Evolutionary conservation across 2,888 invertebrate species (phyloP).

Genomic region (Aphodius granarius): DNA sequence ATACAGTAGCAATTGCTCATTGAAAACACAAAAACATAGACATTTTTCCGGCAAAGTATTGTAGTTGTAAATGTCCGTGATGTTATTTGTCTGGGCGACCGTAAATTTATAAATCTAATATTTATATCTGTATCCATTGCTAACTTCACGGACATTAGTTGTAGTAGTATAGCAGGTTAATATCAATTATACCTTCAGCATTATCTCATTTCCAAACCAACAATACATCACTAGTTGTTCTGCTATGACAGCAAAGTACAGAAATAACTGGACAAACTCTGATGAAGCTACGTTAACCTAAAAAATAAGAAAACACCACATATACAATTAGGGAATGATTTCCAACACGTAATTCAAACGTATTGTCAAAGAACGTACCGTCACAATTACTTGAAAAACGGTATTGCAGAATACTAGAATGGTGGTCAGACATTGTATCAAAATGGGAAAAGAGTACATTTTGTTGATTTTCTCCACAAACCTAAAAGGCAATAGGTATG

Average conservation of each 20-base stretch:
- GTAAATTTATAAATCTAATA: too few relatives aligned
- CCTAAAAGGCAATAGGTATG: background rate
- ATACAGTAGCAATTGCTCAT: too few relatives aligned
- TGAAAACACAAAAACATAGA: too few relatives aligned
- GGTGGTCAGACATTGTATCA: background rate
- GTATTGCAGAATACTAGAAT: background rate
- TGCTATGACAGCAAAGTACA: background rate
- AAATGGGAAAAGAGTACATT: constrained; percentile 2
- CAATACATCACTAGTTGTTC: constrained; percentile 1
- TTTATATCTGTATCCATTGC: too few relatives aligned
- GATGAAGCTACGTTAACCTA: background rate
- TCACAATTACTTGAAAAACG: constrained; percentile 5
- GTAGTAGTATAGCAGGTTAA: too few relatives aligned
- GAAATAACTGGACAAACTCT: constrained; percentile 1
- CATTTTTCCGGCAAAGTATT: too few relatives aligned
- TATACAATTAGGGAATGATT: background rate
- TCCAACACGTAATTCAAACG: too few relatives aligned
- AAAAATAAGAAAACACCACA: background rate
- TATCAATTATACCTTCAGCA: background rate
- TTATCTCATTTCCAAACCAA: constrained; percentile 6
- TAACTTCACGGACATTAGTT: too few relatives aligned
- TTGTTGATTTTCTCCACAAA: constrained; percentile 7
- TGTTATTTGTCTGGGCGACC: too few relatives aligned
- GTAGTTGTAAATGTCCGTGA: too few relatives aligned
- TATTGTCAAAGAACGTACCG: background rate